Evolutionary conservation across 1,140 invertebrate genomes (phyloP).

Genomic region (Cotesia chilonis): DNA sequence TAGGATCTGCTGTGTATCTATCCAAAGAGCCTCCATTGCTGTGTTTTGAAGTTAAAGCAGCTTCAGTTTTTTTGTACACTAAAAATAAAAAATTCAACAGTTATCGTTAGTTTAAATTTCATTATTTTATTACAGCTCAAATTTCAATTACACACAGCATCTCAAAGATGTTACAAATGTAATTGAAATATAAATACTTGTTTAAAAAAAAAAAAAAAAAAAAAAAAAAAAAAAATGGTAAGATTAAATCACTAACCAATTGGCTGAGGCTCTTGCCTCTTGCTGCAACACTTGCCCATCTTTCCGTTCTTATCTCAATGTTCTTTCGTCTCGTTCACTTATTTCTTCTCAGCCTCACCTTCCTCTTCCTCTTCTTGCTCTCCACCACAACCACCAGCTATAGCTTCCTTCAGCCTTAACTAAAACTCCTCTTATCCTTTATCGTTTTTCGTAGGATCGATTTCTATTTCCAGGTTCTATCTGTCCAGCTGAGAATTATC

Average conservation of each 20-base stretch:
- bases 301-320: constrained; percentile 47
- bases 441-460: constrained; percentile 12
- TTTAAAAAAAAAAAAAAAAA: neutral
- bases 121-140: neutral
- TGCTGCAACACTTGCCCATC: constrained; percentile 78
- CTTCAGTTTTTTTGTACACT: constrained; percentile 75
- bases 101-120: constrained; percentile 34
- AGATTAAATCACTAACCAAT: constrained; percentile 53
- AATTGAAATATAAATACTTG: constrained; percentile 7
- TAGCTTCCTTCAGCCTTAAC: neutral
- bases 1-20: constrained; percentile 81
- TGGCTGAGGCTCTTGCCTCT: constrained; percentile 76
- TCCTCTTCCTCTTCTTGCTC: constrained; percentile 11
- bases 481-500: constrained; percentile 23
- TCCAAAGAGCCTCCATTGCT: constrained; percentile 76
- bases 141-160: neutral
- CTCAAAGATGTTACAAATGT: neutral
- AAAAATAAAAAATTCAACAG: constrained; percentile 49
- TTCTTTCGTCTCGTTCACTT: constrained; percentile 5
- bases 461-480: constrained; percentile 29
- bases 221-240: neutral
- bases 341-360: neutral
- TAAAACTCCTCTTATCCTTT: neutral
- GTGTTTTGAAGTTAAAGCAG: constrained; percentile 70
- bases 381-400: neutral